These are phyloP conservation scores for Drosophila littoralis DNA, from an alignment of 1,140 invertebrate genomes.

Conservation along the genomic window DNA sequence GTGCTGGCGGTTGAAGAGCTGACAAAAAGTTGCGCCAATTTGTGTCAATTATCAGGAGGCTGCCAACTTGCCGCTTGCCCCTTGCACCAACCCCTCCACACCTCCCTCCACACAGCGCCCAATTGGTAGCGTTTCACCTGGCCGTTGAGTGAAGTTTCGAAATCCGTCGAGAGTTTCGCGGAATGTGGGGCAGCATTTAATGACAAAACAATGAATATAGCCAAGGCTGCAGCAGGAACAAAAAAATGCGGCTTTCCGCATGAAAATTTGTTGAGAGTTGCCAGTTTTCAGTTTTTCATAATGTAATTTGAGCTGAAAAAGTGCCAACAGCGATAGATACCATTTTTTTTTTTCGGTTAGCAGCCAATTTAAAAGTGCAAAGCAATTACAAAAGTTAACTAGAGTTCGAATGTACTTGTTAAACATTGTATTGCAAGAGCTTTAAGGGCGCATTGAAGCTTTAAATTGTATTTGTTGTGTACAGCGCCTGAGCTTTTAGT, in stretches of 20 bases:
- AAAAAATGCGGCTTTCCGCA: constrained; percentile 4
- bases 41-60: constrained; percentile 79
- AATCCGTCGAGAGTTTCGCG: constrained; percentile 35
- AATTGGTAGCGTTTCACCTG: constrained; percentile 26
- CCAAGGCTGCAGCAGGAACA: neutral
- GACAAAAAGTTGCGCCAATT: constrained; percentile 81
- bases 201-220: constrained; percentile 37
- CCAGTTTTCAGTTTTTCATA: neutral
- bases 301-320: constrained; percentile 15
- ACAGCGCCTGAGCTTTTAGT: too few relatives aligned
- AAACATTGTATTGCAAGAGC: neutral
- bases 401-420: neutral
- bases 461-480: neutral
- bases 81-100: neutral
- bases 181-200: constrained; percentile 39
- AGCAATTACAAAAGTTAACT: constrained; percentile 12
- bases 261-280: constrained; percentile 7
- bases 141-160: constrained; percentile 22
- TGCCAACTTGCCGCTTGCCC: constrained; percentile 25
- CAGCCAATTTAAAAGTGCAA: constrained; percentile 15
- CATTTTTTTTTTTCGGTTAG: neutral
- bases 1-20: constrained; percentile 70
- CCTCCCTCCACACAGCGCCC: neutral
- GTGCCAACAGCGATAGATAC: neutral
- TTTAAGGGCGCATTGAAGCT: neutral